Base-by-base conservation (phyloP, 1,140 invertebrate genomes). In the Copidosoma floridanum region DNA sequence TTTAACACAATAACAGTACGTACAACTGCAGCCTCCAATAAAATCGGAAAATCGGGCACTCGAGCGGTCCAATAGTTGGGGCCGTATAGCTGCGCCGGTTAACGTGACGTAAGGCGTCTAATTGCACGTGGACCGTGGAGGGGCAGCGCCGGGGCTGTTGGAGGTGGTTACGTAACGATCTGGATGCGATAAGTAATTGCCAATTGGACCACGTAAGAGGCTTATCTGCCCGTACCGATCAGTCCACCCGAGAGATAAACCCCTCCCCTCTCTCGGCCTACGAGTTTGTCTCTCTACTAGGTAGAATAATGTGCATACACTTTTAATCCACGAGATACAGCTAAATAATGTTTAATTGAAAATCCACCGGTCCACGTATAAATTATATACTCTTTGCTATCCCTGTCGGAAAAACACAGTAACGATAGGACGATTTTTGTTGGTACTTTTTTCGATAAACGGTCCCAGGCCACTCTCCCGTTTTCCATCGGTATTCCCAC, bases 181-280 rank as follows among this genome's bases (percentile, higher is more conserved):
- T 43, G 40, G 50, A 37, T 37, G 61, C 55, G 61, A 63, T 63
- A 63, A 63, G 54, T 63, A 63, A 63, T 63, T 63, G 61, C 61
- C 61, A 63, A 63, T 63, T 63, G 61, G 61, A 53, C 61, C 61
- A 57, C 61, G 55, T 63, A 63, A 63, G 61, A 63, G 61, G 61
- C 55, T 63, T 63, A 63, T 63, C 61, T 63, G 47, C 10, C 32
- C 16, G 54, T 47, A 26, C 54, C 56, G 61, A 63, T 63, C 61
- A 53, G 61, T 47, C 40, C 20, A 27, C 23, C 29, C 50, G 29
- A 41, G 54, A 63, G 61, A 63, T 57, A 66, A 57, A 47, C 32
- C 52, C 27, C 35, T 20, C 0, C 27, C 29, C 20, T 4, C 35
- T 32, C 21, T 24, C 47, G 5, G 27, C n/a, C 29, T 8, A 12